Conservation (phyloP, 1,140 invertebrate species). For the Bombus sylvicola region DNA sequence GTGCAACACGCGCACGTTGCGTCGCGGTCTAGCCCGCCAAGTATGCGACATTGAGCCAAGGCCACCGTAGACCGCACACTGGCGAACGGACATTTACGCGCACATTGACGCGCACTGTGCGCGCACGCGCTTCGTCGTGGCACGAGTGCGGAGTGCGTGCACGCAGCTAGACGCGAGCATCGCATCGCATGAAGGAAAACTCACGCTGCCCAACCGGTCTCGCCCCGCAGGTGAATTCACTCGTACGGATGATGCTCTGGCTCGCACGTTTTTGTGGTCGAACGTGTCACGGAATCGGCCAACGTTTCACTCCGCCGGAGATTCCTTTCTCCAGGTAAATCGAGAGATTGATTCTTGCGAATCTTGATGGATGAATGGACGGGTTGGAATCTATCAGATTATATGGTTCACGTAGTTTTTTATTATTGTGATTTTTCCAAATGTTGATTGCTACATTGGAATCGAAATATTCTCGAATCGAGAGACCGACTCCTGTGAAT, state of each 20-base stretch:
- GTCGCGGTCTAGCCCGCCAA: conserved; percentile 19
- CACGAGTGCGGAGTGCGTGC: background rate
- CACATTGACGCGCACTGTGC: background rate
- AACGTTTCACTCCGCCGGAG: background rate
- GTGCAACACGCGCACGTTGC: background rate
- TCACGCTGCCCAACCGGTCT: conserved; percentile 25
- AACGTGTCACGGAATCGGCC: background rate
- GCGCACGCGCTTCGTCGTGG: background rate
- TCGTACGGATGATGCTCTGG: conserved; percentile 29
- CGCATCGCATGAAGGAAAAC: background rate
- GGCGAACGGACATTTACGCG: conserved; percentile 30
- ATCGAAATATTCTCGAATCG: too few species aligned
- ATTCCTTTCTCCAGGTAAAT: background rate
- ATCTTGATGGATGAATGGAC: background rate
- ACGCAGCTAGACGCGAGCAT: conserved; percentile 1
- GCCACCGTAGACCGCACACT: conserved; percentile 56
- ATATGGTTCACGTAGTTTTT: too few species aligned
- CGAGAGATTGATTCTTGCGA: background rate
- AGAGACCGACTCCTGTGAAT: too few species aligned
- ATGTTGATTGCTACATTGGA: too few species aligned
- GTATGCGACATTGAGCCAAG: conserved; percentile 67
- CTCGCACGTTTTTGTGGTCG: conserved; percentile 20
- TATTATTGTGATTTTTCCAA: too few species aligned
- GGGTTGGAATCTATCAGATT: background rate
- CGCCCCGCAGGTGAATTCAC: conserved; percentile 50